Percentiles rank a stretch among this genome's conserved stretches.
Conservation (phyloP, 2,888 invertebrate species). For the Cyclophora albipunctata region DNA sequence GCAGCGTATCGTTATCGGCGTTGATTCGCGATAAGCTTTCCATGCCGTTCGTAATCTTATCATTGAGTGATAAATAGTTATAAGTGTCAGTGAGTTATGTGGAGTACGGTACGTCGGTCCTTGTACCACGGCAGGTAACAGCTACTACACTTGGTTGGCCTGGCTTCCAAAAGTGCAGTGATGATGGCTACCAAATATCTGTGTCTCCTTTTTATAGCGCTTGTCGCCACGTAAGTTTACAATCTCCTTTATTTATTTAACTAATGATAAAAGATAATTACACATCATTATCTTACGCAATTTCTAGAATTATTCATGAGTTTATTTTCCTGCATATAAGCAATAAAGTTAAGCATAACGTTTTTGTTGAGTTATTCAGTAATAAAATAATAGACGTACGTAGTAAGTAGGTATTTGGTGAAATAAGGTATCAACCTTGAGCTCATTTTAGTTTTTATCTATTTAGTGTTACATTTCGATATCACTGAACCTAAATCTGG, state of each 20-base stretch:
- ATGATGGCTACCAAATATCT: constrained; percentile 49
- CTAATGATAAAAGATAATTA: neutral
- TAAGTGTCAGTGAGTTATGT: constrained; percentile 73
- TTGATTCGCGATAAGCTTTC: constrained; percentile 69
- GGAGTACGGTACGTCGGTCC: constrained; percentile 54
- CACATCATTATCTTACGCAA: neutral
- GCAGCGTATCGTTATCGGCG: constrained; percentile 57
- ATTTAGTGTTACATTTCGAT: too few species aligned
- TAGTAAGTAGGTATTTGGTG: too few species aligned
- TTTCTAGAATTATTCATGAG: too few species aligned
- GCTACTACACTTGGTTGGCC: constrained; percentile 45
- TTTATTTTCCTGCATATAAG: too few species aligned
- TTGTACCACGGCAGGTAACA: constrained; percentile 50
- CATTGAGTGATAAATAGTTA: constrained; percentile 69
- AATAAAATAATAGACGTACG: too few species aligned
- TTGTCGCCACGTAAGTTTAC: constrained; percentile 55
- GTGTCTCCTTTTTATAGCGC: constrained; percentile 42
- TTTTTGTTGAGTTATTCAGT: too few species aligned
- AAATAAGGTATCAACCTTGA: too few species aligned
- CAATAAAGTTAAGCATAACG: too few species aligned
- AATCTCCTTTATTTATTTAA: constrained; percentile 12
- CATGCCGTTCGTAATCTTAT: constrained; percentile 69
- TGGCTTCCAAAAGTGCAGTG: constrained; percentile 32
- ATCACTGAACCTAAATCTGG: too few species aligned
- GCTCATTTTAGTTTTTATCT: too few species aligned